These are phyloP conservation scores for Euglossa dilemma DNA, from an alignment of 1,140 invertebrate species.

Conservation along the genomic window DNA sequence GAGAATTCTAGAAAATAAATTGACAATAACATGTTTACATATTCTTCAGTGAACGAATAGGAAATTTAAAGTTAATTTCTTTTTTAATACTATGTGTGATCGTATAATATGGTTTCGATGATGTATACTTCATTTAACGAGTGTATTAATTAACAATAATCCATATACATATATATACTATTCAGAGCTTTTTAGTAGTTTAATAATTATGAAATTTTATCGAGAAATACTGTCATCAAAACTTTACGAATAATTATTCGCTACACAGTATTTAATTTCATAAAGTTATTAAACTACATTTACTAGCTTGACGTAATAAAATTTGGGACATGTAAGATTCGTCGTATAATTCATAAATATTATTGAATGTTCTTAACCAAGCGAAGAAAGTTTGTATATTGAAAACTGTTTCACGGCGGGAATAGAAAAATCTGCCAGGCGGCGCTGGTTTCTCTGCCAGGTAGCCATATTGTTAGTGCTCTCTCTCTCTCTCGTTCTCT, in stretches of 20 bases:
- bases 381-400: not conserved
- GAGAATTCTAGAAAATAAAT: not conserved
- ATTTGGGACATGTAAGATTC: not conserved
- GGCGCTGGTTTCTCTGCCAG: constrained; percentile 71
- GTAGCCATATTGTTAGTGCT: constrained; percentile 74
- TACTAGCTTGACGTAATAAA: not conserved
- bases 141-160: not conserved
- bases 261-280: too few species aligned
- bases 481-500: not conserved
- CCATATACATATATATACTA: not conserved
- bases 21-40: not conserved
- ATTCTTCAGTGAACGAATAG: not conserved
- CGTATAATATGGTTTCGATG: not conserved
- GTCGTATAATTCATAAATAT: not conserved
- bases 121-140: not conserved
- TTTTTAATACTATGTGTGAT: not conserved
- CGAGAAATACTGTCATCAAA: not conserved
- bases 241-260: not conserved
- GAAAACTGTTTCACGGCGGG: constrained; percentile 65
- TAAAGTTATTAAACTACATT: not conserved
- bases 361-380: not conserved
- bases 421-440: constrained; percentile 79
- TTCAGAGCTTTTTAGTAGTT: not conserved
- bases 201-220: too few species aligned
- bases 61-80: not conserved